Base-by-base conservation (phyloP, 2,888 invertebrate species). In the Calliphora vomitoria region DNA sequence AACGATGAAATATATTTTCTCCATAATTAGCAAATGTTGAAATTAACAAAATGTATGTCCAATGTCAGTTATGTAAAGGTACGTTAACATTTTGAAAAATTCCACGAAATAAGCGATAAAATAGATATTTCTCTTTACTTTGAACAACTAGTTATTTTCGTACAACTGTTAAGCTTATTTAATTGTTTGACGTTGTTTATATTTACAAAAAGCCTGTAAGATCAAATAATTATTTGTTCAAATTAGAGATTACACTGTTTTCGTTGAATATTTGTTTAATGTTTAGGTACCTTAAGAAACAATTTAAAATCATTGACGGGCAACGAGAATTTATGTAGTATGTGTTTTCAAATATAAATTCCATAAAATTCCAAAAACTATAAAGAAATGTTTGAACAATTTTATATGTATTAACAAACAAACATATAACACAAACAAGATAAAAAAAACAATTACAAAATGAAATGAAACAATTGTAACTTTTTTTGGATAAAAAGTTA, bases 401-500 rank as follows among this genome's bases (percentile, higher is more conserved):
- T 72, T 66, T 13, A 78, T 71, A 60, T 44, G 60, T 72, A 58
- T n/a, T 41, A 74, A 55, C 55, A 47, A 53, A 55, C 11, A 38
- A 72, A 35, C 31, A 82, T 53, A 60, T 13, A 15, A 47, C 38
- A 82, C 50, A 78, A 50, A 68, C 20, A 71, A 71, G 35, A 25
- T 66, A 69, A 25, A 15, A 79, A 50, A 13, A 41, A 66, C 50
- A 69, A 50, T 69, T 50, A 53, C 20, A 50, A 20, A 64, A 38
- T 55, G 8, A 38, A 66, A 68, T 58, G 13, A 60, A 60, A 78
- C 50, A 82, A 82, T 41, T 78, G 74, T 83, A 86, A 83, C 80
- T 81, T 87, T 78, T 55, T 80, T 85, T 76, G 31, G 72, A 81
- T 78, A 68, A 75, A 72, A 86, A 84, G 76, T 84, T 84, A 87